Evolutionary conservation across 2,113 vertebrate genomes (phyloP).

Genomic region (Rhegmatorhina hoffmannsi): DNA sequence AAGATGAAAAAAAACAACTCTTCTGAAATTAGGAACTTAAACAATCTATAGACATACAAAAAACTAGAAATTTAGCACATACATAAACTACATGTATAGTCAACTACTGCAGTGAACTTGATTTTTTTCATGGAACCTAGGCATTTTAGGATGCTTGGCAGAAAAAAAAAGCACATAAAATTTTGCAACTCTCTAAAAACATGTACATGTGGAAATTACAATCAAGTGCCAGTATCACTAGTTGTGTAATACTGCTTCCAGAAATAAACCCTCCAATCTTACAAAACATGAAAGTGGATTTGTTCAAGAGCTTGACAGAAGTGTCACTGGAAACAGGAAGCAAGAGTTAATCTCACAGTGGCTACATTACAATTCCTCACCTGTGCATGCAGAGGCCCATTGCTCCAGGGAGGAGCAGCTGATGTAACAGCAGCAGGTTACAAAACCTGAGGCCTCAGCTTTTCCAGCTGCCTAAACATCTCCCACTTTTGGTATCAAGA

Average conservation of each 20-base stretch:
- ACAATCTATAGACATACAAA: neutral
- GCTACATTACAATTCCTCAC: neutral
- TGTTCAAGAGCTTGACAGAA: neutral
- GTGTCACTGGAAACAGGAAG: neutral
- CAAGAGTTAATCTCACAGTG: neutral
- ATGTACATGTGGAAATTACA: neutral
- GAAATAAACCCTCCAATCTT: neutral
- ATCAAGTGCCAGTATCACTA: neutral
- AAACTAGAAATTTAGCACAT: neutral
- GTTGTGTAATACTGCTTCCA: neutral
- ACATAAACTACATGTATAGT: neutral
- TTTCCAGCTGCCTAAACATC: neutral
- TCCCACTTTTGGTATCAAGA: neutral
- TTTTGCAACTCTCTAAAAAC: neutral
- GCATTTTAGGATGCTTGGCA: neutral
- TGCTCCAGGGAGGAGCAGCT: neutral
- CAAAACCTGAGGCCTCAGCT: neutral
- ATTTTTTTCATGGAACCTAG: neutral
- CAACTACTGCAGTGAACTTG: neutral
- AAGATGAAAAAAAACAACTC: neutral
- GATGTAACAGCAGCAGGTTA: neutral
- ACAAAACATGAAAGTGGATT: neutral
- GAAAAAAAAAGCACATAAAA: neutral
- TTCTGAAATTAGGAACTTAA: neutral
- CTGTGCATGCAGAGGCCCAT: neutral